phyloP scores from a whole-genome alignment of 2,888 invertebrate genomes.

The Erebia epiphron region DNA sequence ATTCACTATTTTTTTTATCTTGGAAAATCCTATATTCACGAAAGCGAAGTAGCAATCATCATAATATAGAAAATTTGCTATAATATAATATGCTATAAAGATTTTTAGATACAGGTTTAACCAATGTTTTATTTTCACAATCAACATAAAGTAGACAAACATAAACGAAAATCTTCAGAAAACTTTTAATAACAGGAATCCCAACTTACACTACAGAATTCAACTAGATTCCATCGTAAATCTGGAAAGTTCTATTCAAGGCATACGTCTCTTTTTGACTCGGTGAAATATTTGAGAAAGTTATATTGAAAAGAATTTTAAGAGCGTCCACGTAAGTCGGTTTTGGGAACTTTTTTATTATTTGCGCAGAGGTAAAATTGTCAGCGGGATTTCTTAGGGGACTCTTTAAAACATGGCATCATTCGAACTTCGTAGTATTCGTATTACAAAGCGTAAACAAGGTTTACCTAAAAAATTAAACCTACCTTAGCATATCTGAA shows the following conservation, averaged over 20 bases:
- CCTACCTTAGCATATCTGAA: no score
- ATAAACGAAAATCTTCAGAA: constrained; percentile 23
- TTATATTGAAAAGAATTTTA: constrained; percentile 39
- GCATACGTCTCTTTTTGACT: constrained; percentile 40
- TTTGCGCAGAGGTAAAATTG: constrained; percentile 33
- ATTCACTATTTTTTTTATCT: no score
- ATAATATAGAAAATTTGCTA: no score
- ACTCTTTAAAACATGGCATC: constrained; percentile 16
- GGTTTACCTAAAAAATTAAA: no score
- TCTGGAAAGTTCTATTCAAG: constrained; percentile 42
- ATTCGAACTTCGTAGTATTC: neutral
- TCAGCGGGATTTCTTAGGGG: constrained; percentile 17
- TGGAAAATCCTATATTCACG: no score
- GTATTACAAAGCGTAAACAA: neutral
- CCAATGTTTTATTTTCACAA: neutral
- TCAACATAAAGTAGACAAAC: constrained; percentile 13
- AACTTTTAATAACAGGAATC: constrained; percentile 41
- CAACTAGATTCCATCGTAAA: constrained; percentile 41
- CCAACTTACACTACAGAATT: constrained; percentile 36
- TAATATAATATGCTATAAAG: no score
- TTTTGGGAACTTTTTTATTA: constrained; percentile 33
- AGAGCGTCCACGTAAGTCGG: constrained; percentile 31
- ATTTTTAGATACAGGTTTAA: neutral
- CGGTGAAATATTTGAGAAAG: constrained; percentile 38
- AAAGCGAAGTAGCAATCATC: no score